Base-by-base conservation (phyloP, 2,888 invertebrate genomes). In the Autographa pulchrina region DNA sequence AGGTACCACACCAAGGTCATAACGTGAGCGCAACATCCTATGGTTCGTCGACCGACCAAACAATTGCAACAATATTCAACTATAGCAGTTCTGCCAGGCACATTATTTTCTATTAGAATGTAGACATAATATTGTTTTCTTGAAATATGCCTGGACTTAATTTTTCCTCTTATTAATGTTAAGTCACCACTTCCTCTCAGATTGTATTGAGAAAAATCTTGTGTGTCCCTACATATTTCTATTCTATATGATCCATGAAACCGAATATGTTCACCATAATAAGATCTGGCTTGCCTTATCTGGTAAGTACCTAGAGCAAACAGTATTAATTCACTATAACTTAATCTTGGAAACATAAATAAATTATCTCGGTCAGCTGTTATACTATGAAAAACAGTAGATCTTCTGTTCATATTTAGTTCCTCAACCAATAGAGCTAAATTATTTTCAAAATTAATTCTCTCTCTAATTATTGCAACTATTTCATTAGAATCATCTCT, bases 381-480 rank as follows among this genome's bases (percentile, higher is more conserved):
- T 48, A 48, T 48, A 48, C 48, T 48, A 16, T 48, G 48, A 16
- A 48, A 48, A 48, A 2, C 48, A 48, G 48, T 48, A 4, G 48
- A 48, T 16, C 48, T 48, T 48, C 16, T 48, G 16, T 48, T 48
- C 48, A 48, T 48, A n/a, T 48, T 48, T n/a, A n/a, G 48, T 48
- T 48, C n/a, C n/a, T 48, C 48, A 48, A 48, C 16, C 2, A 48
- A 48, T 16, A 16, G n/a, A 2, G 48, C 48, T 48, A 48, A 48
- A 48, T 48, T 48, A 48, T 48, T 48, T 48, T 48, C 48, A 16
- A 48, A 48, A 48, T 48, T 48, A 48, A 48, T 48, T 48, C 48
- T 16, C 48, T 48, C n/a, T 48, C 48, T 48, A n/a, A 48, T 48
- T n/a, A 48, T 48, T 16, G 48, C 16, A 2, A 48, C 48, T 48